Conservation (phyloP, 2,113 vertebrate genomes). For the Epinephelus lanceolatus region DNA sequence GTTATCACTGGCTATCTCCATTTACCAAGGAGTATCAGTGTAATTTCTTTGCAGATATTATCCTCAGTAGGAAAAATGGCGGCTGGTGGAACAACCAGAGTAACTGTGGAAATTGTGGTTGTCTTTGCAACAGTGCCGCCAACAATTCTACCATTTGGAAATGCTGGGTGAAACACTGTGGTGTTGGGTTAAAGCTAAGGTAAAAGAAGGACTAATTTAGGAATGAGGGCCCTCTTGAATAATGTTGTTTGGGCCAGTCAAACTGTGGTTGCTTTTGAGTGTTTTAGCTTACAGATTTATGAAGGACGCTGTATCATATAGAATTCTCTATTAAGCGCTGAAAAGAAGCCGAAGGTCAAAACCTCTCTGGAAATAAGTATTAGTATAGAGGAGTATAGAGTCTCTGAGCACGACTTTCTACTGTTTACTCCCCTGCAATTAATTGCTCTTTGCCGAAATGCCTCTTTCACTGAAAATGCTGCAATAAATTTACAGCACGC, state of each 20-base stretch:
- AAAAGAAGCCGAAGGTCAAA: not conserved
- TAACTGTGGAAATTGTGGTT: no score
- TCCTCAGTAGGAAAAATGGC: no score
- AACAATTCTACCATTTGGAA: no score
- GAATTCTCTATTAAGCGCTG: not conserved
- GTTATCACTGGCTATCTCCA: no score
- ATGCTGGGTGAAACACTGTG: no score
- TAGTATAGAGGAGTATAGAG: not conserved
- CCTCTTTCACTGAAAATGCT: not conserved
- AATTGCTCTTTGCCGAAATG: constrained; percentile 35
- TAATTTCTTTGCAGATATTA: no score
- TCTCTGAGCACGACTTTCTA: not conserved
- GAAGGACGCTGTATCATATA: not conserved
- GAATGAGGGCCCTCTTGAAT: not conserved
- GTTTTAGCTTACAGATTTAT: not conserved
- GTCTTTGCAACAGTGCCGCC: no score
- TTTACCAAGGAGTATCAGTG: no score
- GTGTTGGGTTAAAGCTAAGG: no score
- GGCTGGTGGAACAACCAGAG: no score
- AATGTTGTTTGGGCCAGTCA: not conserved
- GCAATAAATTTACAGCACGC: constrained; percentile 6
- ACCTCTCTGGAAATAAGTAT: not conserved
- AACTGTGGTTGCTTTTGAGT: not conserved
- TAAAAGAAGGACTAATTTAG: not conserved
- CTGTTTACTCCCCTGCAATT: constrained; percentile 18